Conservation (phyloP, 2,888 invertebrate species). For the Stenchaetothrips biformis region DNA sequence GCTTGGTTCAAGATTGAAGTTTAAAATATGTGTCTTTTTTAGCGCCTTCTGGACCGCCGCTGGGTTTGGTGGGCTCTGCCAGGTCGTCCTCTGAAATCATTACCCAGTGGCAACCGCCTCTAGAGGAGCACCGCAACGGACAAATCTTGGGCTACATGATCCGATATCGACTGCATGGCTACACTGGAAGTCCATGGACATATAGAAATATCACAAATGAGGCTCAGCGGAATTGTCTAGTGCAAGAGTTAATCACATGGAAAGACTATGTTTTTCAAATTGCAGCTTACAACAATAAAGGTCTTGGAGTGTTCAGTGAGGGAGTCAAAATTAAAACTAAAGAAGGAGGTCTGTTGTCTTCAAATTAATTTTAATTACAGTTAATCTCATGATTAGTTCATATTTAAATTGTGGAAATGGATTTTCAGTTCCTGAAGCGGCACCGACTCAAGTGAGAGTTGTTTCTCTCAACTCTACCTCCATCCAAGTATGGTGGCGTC, state of each 20-base stretch:
- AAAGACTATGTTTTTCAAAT: conserved; percentile 95
- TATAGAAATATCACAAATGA: conserved; percentile 88
- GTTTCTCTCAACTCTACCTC: conserved; percentile 82
- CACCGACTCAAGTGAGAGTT: conserved; percentile 76
- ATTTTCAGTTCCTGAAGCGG: conserved; percentile 72
- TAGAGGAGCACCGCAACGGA: conserved; percentile 92
- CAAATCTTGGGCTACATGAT: conserved; percentile 90
- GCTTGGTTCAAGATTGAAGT: not conserved
- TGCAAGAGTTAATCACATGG: conserved; percentile 93
- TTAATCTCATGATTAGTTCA: not conserved
- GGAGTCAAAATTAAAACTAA: conserved; percentile 90
- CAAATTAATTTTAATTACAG: not conserved
- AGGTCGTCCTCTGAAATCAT: conserved; percentile 92
- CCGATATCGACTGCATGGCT: conserved; percentile 84
- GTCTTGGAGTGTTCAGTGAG: conserved; percentile 86
- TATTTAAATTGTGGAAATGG: not conserved
- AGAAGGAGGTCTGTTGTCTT: conserved; percentile 62
- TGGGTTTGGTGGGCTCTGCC: conserved; percentile 91
- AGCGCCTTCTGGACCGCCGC: conserved; percentile 95
- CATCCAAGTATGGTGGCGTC: conserved; percentile 82
- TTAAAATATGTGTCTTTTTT: conserved; percentile 38
- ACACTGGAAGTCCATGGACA: conserved; percentile 89
- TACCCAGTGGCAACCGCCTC: conserved; percentile 94
- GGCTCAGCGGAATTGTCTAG: conserved; percentile 82
- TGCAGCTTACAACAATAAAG: conserved; percentile 95